A percentile compares a stretch with the other conserved stretches of the same genome.
Evolutionary conservation across 2,797 vertebrate species (phyloP).

Genomic region (Erithacus rubecula): DNA sequence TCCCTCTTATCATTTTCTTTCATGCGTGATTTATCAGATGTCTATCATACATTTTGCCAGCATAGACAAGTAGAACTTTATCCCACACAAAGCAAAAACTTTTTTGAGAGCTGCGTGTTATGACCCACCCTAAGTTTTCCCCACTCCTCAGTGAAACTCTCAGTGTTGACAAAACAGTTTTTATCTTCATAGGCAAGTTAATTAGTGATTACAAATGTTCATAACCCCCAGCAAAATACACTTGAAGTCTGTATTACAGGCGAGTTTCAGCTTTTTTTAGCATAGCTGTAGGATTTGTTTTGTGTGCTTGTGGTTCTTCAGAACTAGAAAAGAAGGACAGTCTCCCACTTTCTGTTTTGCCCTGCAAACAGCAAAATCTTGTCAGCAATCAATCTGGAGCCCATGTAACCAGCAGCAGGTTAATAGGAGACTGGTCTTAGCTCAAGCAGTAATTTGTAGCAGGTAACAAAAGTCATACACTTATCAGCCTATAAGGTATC

Average conservation of each 20-base stretch:
- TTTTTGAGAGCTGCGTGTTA: background rate
- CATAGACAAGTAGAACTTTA: constrained; percentile 36
- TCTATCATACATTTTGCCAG: constrained; percentile 4
- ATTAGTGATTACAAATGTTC: constrained; percentile 43
- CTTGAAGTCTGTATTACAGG: background rate
- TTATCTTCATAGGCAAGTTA: constrained; percentile 44
- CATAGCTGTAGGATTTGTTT: background rate
- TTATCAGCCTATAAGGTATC: background rate
- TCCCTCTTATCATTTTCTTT: constrained; percentile 22
- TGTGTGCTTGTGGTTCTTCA: background rate
- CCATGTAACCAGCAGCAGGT: background rate
- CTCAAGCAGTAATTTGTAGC: background rate
- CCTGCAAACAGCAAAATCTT: background rate
- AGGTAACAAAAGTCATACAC: background rate
- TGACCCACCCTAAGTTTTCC: constrained; percentile 18
- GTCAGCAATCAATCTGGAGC: background rate
- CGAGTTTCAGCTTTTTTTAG: background rate
- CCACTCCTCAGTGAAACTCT: constrained; percentile 29
- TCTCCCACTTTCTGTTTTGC: background rate
- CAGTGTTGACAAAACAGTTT: constrained; percentile 55
- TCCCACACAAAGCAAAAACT: background rate
- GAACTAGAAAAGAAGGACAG: background rate
- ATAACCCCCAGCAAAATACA: constrained; percentile 5
- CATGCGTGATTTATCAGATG: background rate
- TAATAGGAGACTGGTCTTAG: background rate